Evolutionary conservation across 2,113 vertebrate genomes (phyloP), one percentile per base, ranked within the genome.

Genomic region (Phyllopteryx taeniolatus): DNA sequence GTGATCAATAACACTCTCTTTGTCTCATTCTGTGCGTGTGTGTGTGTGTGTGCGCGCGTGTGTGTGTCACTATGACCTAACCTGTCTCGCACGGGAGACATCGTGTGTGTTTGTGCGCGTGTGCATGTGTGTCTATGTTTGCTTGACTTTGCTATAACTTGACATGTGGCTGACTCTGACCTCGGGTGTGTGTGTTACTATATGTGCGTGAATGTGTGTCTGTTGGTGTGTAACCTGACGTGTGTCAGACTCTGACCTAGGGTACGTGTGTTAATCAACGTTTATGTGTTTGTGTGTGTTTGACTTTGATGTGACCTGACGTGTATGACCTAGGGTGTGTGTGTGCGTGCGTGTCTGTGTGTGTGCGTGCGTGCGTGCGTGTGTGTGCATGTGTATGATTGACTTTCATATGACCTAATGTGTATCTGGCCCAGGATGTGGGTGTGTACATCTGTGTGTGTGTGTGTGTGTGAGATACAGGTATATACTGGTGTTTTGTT

Each of bases 1-100:
- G 27, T 76, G 78, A 90, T 91, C 90, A 72, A 91, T 91, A 84
- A 39, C 15, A 8, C 68, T 81, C 44, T 83, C 64, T 61, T 43
- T 76, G 74, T 76, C 22, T 69, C 61, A 17, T 77, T 47, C 12
- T 66, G 8, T 49, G 43, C 62, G 73, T 46, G 62, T 59, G 60
- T 70, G 59, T 51, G 70, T 63, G 67, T 43, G 43, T 51, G 46
- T 6, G 63, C 2, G 62, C 7, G 9, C 8, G 33, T 46, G 63
- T 65, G 39, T 22, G 64, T n/a, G 27, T 59, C 62, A 44, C 33
- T 43, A 65, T 65, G 43, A 65, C 39, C 39, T 43, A 44, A 65
- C 63, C 27, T 60, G 57, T 33, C n/a, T 57, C 27, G 27, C 27
- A 27, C 27, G 27, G 27, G 27, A 27, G 27, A 27, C 27, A 27